phyloP scores from a whole-genome alignment of 2,888 invertebrate genomes.

The Leuctra nigra region DNA sequence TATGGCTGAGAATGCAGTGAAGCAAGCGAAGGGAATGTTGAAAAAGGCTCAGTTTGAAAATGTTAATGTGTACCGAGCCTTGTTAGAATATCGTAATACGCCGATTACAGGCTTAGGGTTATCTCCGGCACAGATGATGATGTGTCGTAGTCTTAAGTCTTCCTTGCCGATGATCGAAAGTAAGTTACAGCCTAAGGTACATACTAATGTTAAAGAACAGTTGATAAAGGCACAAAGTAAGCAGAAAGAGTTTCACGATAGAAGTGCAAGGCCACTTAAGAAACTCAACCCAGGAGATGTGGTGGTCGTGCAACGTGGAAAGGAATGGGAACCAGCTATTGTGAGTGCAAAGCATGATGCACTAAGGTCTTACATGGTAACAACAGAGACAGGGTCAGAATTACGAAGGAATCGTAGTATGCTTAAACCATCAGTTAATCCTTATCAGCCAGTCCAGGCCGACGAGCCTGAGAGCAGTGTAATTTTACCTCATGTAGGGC shows the following conservation, averaged over 20 bases:
- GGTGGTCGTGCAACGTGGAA: not conserved
- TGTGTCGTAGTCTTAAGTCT: not conserved
- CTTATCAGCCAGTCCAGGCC: no score
- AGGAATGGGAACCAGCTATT: not conserved
- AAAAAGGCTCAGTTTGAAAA: not conserved
- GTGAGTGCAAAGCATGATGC: not conserved
- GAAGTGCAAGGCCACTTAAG: not conserved
- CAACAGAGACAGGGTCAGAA: not conserved
- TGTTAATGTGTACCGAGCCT: not conserved
- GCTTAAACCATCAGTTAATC: not conserved
- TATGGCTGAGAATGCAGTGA: not conserved
- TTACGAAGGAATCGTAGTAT: not conserved
- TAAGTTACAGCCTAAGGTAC: not conserved
- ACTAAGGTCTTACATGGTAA: constrained; percentile 6
- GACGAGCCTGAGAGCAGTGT: no score
- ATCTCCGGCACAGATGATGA: not conserved
- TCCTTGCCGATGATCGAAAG: not conserved
- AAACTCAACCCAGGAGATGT: not conserved
- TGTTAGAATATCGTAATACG: constrained; percentile 2
- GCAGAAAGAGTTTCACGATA: not conserved
- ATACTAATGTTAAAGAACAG: not conserved
- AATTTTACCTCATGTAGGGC: no score
- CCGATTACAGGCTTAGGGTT: not conserved
- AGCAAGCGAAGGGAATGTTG: not conserved
- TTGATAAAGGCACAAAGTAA: not conserved